Evolutionary conservation across 1,140 invertebrate species (phyloP).

Genomic region (Phymorhynchus buccinoides): DNA sequence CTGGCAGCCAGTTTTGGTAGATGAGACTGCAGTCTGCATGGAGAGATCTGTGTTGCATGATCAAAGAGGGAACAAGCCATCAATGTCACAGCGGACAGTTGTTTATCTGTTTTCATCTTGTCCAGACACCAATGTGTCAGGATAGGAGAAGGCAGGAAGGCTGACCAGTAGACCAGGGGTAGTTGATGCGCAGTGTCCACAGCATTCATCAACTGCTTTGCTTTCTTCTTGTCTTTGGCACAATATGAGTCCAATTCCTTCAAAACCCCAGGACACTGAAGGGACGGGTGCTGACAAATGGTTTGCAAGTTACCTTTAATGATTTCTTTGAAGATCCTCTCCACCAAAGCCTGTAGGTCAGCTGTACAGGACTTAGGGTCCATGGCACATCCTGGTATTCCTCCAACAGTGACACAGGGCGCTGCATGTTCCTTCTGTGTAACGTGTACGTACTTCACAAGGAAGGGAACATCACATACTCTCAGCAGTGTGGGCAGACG

Average conservation of each 20-base stretch:
- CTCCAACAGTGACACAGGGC: background rate
- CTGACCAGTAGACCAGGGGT: constrained; percentile 24
- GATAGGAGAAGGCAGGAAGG: background rate
- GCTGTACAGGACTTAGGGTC: background rate
- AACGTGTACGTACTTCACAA: too few relatives aligned
- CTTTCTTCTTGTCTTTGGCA: background rate
- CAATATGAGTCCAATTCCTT: background rate
- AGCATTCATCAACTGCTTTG: background rate
- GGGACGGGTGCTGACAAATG: background rate
- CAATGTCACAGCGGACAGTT: background rate
- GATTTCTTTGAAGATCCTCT: background rate
- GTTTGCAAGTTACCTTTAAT: background rate
- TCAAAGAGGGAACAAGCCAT: constrained; percentile 1
- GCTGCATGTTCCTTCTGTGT: too few relatives aligned
- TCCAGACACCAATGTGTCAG: background rate
- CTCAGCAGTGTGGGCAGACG: background rate
- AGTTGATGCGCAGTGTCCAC: background rate
- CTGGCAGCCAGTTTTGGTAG: background rate
- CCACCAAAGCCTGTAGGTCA: background rate
- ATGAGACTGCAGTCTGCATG: background rate
- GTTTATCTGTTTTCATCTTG: background rate
- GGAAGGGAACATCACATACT: too few relatives aligned
- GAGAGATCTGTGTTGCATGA: background rate
- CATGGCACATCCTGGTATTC: background rate
- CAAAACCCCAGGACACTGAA: background rate